Evolutionary conservation across 2,113 vertebrate species (phyloP).

Genomic region (Protomyctophum bolini): DNA sequence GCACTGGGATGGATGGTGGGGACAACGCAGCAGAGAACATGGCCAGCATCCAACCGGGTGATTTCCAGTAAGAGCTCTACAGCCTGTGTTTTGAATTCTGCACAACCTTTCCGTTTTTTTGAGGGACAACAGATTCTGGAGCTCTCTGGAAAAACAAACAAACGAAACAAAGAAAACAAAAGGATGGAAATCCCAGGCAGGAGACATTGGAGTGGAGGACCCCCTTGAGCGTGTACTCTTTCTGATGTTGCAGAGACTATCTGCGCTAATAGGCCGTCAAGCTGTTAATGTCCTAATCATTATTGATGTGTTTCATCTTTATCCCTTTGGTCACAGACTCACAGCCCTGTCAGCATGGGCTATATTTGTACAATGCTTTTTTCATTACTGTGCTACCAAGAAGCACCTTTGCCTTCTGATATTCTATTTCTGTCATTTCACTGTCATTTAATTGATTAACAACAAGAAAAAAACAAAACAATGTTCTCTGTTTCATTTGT

Average conservation of each 20-base stretch:
- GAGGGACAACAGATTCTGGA: conserved; percentile 12
- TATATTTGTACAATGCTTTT: neutral
- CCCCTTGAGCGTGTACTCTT: neutral
- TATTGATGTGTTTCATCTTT: conserved; percentile 30
- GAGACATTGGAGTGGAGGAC: neutral
- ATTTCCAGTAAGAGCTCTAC: neutral
- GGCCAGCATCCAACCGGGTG: conserved; percentile 17
- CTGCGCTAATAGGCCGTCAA: conserved; percentile 13
- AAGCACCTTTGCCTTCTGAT: neutral
- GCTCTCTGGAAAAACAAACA: conserved; percentile 14
- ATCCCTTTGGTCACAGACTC: neutral
- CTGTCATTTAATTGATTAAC: no score
- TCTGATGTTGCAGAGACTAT: conserved; percentile 3
- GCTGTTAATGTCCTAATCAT: conserved; percentile 19
- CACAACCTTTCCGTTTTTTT: conserved; percentile 46
- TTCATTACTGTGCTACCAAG: neutral
- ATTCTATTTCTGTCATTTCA: neutral
- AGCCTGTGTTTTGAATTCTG: conserved; percentile 43
- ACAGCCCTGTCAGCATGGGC: conserved; percentile 7
- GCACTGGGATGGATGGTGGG: neutral
- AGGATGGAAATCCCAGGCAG: conserved; percentile 36
- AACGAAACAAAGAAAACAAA: conserved; percentile 9
- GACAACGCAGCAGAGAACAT: neutral
- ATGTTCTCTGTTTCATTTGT: neutral
- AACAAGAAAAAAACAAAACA: no score